These are phyloP conservation scores for Pachydiplax longipennis DNA, from an alignment of 2,888 invertebrate genomes.

Conservation along the genomic window DNA sequence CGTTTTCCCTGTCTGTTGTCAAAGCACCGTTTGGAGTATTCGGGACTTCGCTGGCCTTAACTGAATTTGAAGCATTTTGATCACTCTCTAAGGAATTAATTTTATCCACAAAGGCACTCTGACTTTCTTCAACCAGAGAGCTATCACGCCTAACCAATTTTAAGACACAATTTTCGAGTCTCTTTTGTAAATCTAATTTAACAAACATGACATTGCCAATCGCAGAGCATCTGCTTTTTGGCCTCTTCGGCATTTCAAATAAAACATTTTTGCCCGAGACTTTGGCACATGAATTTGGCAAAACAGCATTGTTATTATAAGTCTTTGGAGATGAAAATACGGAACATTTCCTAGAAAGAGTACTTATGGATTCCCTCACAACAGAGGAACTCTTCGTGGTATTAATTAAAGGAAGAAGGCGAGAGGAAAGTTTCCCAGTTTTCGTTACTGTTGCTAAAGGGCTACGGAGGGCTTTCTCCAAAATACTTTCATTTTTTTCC, in stretches of 20 bases:
- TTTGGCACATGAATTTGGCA: conserved; percentile 45
- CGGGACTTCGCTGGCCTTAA: conserved; percentile 47
- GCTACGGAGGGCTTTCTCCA: conserved; percentile 48
- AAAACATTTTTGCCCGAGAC: conserved; percentile 22
- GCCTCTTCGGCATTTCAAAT: conserved; percentile 32
- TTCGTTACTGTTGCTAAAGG: conserved; percentile 1
- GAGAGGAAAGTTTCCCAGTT: conserved; percentile 3
- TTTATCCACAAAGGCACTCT: conserved; percentile 43
- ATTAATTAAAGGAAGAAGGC: neutral
- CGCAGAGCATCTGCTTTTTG: conserved; percentile 12
- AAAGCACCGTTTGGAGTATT: conserved; percentile 18
- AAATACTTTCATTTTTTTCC: conserved; percentile 48
- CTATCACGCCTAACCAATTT: conserved; percentile 48
- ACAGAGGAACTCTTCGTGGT: neutral
- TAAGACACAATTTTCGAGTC: conserved; percentile 52
- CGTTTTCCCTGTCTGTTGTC: conserved; percentile 14
- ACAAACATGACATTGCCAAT: conserved; percentile 48
- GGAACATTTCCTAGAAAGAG: neutral
- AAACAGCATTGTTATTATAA: conserved; percentile 24
- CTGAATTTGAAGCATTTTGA: conserved; percentile 47
- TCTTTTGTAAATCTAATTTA: conserved; percentile 51
- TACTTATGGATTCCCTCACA: conserved; percentile 8
- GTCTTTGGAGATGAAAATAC: conserved; percentile 12
- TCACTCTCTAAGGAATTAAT: conserved; percentile 40
- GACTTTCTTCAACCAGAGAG: conserved; percentile 42